phyloP scores from a whole-genome alignment of 2,888 invertebrate species.

The Cryptocephalus moraei region DNA sequence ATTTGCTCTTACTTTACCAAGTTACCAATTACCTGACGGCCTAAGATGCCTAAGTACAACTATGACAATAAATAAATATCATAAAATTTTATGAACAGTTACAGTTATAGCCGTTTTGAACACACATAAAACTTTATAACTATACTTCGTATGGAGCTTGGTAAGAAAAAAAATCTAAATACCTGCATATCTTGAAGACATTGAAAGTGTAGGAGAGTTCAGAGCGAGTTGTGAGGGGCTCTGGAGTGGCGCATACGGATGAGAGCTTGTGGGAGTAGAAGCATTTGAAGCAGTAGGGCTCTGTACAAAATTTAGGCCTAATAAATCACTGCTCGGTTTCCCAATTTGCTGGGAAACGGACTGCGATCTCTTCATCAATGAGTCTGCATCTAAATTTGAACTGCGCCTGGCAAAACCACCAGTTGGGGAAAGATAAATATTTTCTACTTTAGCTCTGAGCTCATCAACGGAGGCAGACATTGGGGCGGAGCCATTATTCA shows the following conservation, averaged over 20 bases:
- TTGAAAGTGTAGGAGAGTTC: conserved; percentile 54
- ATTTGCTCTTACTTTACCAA: no score
- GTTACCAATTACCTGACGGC: no score
- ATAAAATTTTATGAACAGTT: not conserved
- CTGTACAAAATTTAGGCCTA: conserved; percentile 64
- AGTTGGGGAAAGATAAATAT: conserved; percentile 72
- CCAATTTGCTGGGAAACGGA: conserved; percentile 67
- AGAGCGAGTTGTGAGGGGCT: conserved; percentile 59
- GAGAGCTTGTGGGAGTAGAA: conserved; percentile 46
- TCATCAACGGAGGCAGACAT: conserved; percentile 96
- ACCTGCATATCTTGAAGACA: conserved; percentile 44
- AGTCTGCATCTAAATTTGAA: conserved; percentile 55
- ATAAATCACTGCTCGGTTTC: conserved; percentile 68
- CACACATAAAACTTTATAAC: no score
- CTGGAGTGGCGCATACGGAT: conserved; percentile 76
- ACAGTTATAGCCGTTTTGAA: not conserved
- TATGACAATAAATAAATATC: no score
- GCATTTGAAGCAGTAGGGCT: conserved; percentile 79
- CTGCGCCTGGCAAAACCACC: conserved; percentile 56
- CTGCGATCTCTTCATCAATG: conserved; percentile 58
- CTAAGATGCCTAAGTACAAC: not conserved
- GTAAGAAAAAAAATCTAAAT: conserved; percentile 1
- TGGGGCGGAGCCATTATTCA: conserved; percentile 79
- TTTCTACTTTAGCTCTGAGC: conserved; percentile 83
- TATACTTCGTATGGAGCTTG: no score